Conservation (phyloP, 2,113 vertebrate species). For the Piprites chloris region DNA sequence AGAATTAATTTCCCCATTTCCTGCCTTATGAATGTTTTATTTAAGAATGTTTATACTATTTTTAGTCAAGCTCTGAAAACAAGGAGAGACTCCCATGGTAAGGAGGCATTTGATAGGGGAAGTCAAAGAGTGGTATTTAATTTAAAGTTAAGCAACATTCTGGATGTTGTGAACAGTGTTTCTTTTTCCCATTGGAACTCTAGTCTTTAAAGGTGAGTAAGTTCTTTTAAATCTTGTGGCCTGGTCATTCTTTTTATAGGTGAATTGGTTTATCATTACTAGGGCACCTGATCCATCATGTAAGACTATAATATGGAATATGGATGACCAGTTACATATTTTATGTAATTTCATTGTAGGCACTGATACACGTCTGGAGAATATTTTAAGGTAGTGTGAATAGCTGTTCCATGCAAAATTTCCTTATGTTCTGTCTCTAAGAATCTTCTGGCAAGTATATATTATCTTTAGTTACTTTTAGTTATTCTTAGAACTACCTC, state of each 20-base stretch:
- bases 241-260: constrained; percentile 35
- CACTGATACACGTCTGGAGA: background rate
- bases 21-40: background rate
- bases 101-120: background rate
- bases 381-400: background rate
- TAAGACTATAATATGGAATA: background rate
- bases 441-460: constrained; percentile 47
- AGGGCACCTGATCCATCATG: constrained; percentile 27
- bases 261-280: constrained; percentile 21
- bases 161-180: background rate
- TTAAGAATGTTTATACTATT: background rate
- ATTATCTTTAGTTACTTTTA: background rate
- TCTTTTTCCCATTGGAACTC: background rate
- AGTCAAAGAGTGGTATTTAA: background rate
- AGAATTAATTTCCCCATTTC: background rate
- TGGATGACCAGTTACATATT: background rate
- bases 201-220: constrained; percentile 9
- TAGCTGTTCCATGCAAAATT: constrained; percentile 48
- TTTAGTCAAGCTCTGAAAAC: background rate
- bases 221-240: background rate
- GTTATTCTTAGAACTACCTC: background rate
- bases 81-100: background rate
- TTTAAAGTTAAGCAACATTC: background rate
- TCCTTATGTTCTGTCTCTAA: constrained; percentile 30
- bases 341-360: constrained; percentile 16